Evolutionary conservation across 2,113 vertebrate genomes (phyloP).

Genomic region (Plestiodon gilberti): DNA sequence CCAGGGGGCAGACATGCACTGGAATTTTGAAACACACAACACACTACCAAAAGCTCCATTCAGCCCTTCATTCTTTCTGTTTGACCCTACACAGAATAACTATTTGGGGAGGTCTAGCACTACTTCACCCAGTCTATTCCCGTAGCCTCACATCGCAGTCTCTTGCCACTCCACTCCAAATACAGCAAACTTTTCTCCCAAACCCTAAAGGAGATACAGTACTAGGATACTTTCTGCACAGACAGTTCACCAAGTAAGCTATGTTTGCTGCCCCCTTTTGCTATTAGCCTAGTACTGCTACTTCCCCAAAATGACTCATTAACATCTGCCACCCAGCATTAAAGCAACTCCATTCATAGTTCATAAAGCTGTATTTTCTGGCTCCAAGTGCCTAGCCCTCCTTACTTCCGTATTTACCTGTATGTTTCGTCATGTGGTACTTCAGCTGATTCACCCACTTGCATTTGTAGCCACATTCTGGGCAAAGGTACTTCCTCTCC

Average conservation of each 20-base stretch:
- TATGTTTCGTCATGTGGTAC: slow-evolving; percentile 98
- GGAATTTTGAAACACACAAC: background rate
- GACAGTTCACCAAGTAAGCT: no score
- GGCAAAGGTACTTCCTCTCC: slow-evolving; percentile 95
- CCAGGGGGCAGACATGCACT: background rate
- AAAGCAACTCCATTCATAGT: background rate
- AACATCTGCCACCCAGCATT: background rate
- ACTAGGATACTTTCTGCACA: background rate
- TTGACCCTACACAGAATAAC: background rate
- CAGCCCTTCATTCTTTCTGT: background rate
- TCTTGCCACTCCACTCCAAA: background rate
- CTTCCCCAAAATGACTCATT: background rate
- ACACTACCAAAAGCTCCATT: no score
- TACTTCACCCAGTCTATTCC: background rate
- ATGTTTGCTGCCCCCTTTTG: background rate
- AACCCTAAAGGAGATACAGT: background rate
- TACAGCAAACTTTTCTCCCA: background rate
- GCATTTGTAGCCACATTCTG: slow-evolving; percentile 97
- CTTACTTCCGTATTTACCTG: slow-evolving; percentile 76
- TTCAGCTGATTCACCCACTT: slow-evolving; percentile 99
- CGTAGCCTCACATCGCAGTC: background rate
- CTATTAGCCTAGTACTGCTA: background rate
- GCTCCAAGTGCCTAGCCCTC: no score
- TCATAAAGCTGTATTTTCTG: background rate
- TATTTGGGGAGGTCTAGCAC: no score